These are phyloP conservation scores for Sinocyclocheilus rhinocerous DNA, from an alignment of 2,113 vertebrate genomes.

Conservation along the genomic window DNA sequence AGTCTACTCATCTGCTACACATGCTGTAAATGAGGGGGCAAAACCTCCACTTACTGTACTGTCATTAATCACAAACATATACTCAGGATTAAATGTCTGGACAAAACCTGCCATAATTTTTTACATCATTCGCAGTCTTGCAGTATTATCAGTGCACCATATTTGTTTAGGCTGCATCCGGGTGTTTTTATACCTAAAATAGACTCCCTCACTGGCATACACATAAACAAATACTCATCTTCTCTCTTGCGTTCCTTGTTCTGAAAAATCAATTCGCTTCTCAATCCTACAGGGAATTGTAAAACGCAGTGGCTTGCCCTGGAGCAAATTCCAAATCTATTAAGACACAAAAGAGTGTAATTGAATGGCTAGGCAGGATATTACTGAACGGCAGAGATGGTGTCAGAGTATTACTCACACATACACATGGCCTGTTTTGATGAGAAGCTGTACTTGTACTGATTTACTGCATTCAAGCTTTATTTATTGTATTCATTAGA, in stretches of 20 bases:
- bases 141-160: neutral
- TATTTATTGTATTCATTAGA: neutral
- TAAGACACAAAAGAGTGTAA: constrained; percentile 70
- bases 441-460: neutral
- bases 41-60: constrained; percentile 21
- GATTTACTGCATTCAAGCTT: neutral
- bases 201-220: neutral
- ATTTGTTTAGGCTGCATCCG: neutral
- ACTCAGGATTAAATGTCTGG: neutral
- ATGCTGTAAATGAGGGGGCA: constrained; percentile 32
- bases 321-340: constrained; percentile 58
- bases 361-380: constrained; percentile 72
- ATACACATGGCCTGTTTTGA: neutral
- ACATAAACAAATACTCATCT: constrained; percentile 44
- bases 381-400: constrained; percentile 66
- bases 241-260: constrained; percentile 53
- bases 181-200: neutral
- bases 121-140: neutral
- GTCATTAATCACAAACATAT: constrained; percentile 21
- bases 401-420: constrained; percentile 57
- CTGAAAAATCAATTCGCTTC: constrained; percentile 59
- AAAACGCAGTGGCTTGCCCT: constrained; percentile 64
- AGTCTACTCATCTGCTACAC: constrained; percentile 36
- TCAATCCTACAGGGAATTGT: constrained; percentile 57
- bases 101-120: neutral